These are phyloP conservation scores for Palythoa heliodiscus DNA, from an alignment of 92 coral and sea anemone species.

Conservation along the genomic window DNA sequence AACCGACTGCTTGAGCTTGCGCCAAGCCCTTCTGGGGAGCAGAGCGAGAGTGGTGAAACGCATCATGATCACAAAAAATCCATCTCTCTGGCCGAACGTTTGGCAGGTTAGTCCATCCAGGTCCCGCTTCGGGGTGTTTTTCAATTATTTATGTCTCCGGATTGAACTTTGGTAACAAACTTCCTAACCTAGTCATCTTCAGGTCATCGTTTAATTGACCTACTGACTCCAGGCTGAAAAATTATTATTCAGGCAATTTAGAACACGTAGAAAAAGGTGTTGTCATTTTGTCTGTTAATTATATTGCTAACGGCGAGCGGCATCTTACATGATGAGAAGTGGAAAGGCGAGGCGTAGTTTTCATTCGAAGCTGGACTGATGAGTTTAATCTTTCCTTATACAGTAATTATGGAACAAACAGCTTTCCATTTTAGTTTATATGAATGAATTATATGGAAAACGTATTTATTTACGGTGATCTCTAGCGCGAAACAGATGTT, in stretches of 20 bases:
- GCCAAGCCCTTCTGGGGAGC: slow-evolving; percentile 39
- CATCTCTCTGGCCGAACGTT: slow-evolving; percentile 88
- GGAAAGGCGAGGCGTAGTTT: slow-evolving; percentile 28
- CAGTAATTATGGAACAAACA: background rate
- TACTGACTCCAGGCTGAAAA: slow-evolving; percentile 10
- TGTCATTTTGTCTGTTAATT: slow-evolving; percentile 13
- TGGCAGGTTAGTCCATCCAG: slow-evolving; percentile 65
- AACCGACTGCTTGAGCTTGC: slow-evolving; percentile 59
- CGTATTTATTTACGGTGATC: too few species aligned
- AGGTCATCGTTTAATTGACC: slow-evolving; percentile 30
- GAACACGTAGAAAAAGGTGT: slow-evolving; percentile 11
- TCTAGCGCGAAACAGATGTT: too few species aligned
- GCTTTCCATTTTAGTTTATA: background rate
- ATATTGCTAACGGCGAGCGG: slow-evolving; percentile 9
- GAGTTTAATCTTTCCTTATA: slow-evolving; percentile 25
- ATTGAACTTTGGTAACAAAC: slow-evolving; percentile 11
- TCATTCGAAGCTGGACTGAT: background rate
- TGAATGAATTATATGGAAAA: background rate
- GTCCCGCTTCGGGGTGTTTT: slow-evolving; percentile 3
- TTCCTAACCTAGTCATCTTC: slow-evolving; percentile 12
- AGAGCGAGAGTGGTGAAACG: slow-evolving; percentile 34
- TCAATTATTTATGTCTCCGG: slow-evolving; percentile 28
- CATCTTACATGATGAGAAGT: slow-evolving; percentile 21
- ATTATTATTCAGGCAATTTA: background rate
- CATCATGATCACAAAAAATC: slow-evolving; percentile 21